A percentile compares a stretch with the other conserved stretches of the same genome.
phyloP scores from a whole-genome alignment of 2,797 vertebrate genomes.

The Platyrinchus mystaceus region DNA sequence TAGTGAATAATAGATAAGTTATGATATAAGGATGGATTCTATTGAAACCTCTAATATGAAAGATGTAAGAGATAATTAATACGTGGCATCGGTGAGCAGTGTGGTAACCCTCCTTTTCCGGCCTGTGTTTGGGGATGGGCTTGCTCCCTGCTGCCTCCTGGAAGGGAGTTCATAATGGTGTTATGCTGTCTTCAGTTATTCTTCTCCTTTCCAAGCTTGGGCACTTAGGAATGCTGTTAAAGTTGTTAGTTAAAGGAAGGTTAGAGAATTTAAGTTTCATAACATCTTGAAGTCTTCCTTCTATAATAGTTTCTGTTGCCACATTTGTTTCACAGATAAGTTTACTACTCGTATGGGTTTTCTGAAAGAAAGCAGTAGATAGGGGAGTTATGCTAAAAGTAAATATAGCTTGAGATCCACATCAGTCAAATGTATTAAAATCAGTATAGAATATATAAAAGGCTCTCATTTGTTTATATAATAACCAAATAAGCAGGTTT shows the following conservation, averaged over 20 bases:
- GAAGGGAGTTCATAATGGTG: background rate
- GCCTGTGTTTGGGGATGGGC: background rate
- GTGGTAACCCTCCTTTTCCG: background rate
- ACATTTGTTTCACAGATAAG: background rate
- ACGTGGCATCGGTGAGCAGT: background rate
- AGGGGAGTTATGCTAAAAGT: background rate
- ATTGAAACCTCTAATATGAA: background rate
- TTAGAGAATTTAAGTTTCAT: background rate
- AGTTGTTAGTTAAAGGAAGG: background rate
- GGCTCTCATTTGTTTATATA: background rate
- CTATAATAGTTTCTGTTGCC: background rate
- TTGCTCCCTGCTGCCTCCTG: background rate
- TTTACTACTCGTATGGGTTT: fast-evolving
- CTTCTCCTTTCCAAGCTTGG: background rate
- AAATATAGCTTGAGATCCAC: background rate
- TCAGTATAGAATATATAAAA: background rate
- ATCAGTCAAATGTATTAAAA: background rate
- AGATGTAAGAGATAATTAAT: background rate
- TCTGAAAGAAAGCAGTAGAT: background rate
- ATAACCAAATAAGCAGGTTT: background rate
- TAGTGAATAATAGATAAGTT: background rate
- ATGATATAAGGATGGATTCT: background rate
- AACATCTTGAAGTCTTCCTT: background rate
- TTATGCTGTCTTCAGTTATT: background rate
- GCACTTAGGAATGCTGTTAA: background rate